Evolutionary conservation across 2,888 invertebrate species (phyloP).

Genomic region (Agrilus mali): DNA sequence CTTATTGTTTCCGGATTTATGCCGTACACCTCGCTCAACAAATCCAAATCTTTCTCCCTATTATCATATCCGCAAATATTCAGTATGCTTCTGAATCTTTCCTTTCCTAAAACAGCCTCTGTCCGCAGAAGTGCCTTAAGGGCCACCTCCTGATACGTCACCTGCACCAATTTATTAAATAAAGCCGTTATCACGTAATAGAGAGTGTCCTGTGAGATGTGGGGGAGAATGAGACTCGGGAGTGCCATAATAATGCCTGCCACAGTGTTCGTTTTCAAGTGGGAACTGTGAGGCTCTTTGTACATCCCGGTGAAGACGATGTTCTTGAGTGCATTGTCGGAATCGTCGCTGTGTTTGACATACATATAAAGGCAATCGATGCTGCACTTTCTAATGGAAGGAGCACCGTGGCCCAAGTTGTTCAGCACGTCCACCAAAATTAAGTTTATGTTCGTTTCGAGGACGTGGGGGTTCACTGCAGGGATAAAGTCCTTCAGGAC

Average conservation of each 20-base stretch:
- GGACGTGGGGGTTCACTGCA: constrained; percentile 47
- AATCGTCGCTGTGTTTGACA: constrained; percentile 52
- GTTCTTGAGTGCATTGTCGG: constrained; percentile 52
- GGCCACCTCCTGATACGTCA: constrained; percentile 48
- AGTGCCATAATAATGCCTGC: constrained; percentile 53
- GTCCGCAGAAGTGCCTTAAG: constrained; percentile 57
- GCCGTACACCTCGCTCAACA: constrained; percentile 49
- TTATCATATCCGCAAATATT: constrained; percentile 28
- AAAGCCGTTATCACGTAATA: constrained; percentile 30
- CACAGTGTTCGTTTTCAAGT: constrained; percentile 42
- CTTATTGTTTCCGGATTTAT: constrained; percentile 9
- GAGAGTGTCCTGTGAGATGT: constrained; percentile 36
- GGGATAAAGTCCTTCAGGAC: constrained; percentile 70
- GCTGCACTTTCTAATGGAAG: constrained; percentile 69
- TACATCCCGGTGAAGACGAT: constrained; percentile 55
- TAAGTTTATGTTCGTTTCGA: constrained; percentile 53
- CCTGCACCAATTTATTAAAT: constrained; percentile 34
- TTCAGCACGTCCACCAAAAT: constrained; percentile 57
- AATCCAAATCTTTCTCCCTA: constrained; percentile 42
- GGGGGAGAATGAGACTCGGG: constrained; percentile 48
- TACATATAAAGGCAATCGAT: constrained; percentile 64
- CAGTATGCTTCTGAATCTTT: constrained; percentile 46
- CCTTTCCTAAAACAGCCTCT: constrained; percentile 51
- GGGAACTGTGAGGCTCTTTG: constrained; percentile 42
- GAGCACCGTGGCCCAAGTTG: constrained; percentile 68